phyloP scores from a whole-genome alignment of 2,888 invertebrate species.

The Chirona hameri region DNA sequence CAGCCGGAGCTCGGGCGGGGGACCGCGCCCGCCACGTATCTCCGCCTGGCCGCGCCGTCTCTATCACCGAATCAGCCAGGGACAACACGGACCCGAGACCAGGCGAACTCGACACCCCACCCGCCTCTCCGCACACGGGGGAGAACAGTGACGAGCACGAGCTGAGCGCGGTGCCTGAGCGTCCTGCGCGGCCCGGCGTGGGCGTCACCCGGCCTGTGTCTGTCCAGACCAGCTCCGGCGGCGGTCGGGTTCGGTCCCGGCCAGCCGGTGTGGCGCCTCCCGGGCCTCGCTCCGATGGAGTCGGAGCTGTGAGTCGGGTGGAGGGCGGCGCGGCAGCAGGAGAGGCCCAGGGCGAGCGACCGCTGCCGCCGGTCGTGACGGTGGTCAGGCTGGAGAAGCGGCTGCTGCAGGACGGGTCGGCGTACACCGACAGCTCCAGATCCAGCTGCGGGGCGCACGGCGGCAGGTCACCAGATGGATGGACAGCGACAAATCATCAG shows the following conservation, averaged over 20 bases:
- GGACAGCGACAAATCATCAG: too few relatives aligned
- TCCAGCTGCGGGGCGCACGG: not conserved
- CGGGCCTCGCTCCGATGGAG: too few relatives aligned
- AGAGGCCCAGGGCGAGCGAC: not conserved
- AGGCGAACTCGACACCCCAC: not conserved
- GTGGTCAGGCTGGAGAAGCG: not conserved
- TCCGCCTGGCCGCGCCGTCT: not conserved
- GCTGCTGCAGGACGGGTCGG: not conserved
- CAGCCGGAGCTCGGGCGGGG: not conserved
- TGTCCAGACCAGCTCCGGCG: too few relatives aligned
- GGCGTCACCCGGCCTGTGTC: not conserved
- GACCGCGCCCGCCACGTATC: not conserved
- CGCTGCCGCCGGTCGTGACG: not conserved
- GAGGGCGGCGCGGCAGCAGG: not conserved
- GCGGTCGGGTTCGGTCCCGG: too few relatives aligned
- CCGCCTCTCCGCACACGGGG: not conserved
- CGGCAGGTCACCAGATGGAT: too few relatives aligned
- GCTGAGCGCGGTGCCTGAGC: not conserved
- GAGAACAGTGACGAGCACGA: constrained; percentile 26
- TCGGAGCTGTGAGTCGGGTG: not conserved
- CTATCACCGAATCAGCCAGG: not conserved
- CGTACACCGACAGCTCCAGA: not conserved
- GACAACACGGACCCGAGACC: not conserved
- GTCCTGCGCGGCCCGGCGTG: not conserved
- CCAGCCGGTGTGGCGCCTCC: too few relatives aligned